These are phyloP conservation scores for Euura lappo DNA, from an alignment of 1,140 invertebrate genomes.

Conservation along the genomic window DNA sequence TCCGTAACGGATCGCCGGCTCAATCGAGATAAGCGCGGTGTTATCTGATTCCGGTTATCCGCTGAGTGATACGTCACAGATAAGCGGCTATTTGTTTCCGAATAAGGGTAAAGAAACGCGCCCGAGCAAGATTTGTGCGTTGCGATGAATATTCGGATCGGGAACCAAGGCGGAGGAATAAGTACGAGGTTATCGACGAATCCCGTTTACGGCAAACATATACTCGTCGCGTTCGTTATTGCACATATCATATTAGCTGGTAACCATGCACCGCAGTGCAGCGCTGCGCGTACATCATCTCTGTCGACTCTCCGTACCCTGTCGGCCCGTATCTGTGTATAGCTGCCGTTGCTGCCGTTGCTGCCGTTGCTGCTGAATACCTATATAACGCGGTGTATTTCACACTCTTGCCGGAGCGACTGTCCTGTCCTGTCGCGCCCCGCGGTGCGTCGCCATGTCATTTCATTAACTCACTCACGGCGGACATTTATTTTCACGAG, in stretches of 20 bases:
- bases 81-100: slow-evolving; percentile 3
- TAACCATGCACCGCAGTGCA: too few species aligned
- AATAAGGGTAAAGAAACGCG: not conserved
- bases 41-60: not conserved
- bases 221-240: not conserved
- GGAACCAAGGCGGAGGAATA: not conserved
- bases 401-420: too few species aligned
- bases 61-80: not conserved
- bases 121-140: not conserved
- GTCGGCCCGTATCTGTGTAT: not conserved
- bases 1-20: not conserved
- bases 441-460: not conserved
- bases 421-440: too few species aligned
- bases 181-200: not conserved
- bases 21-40: not conserved
- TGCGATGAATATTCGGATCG: not conserved
- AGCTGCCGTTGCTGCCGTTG: too few species aligned
- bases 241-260: too few species aligned
- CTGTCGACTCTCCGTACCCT: too few species aligned
- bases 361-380: too few species aligned
- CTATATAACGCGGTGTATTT: not conserved
- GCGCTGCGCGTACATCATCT: too few species aligned
- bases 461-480: not conserved
- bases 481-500: not conserved
- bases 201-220: not conserved